A percentile compares a stretch with the other conserved stretches of the same genome.
Conservation (phyloP, 2,888 invertebrate species). For the Dolomedes plantarius region DNA sequence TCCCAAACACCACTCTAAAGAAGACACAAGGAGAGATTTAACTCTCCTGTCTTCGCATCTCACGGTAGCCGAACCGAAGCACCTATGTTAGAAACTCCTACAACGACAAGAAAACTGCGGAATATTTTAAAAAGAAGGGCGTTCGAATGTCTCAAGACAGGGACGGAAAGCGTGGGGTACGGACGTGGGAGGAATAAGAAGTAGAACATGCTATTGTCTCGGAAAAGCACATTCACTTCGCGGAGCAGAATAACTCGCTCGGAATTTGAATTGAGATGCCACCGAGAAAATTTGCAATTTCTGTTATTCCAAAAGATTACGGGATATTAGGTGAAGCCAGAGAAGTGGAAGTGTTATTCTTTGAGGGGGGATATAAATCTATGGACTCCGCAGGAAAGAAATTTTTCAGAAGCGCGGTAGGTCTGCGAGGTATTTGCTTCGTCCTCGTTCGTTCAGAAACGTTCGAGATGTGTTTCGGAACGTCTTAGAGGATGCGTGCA, state of each 20-base stretch:
- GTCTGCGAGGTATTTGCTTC: too few relatives aligned
- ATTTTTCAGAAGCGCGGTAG: too few relatives aligned
- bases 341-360: too few relatives aligned
- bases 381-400: too few relatives aligned
- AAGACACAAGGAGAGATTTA: not conserved
- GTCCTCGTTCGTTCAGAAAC: too few relatives aligned
- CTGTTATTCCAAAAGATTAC: constrained; percentile 4
- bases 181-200: constrained; percentile 55
- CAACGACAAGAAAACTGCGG: constrained; percentile 8
- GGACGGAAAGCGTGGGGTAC: constrained; percentile 67
- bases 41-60: not conserved
- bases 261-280: not conserved
- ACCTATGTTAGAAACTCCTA: not conserved
- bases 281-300: not conserved
- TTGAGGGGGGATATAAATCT: too few relatives aligned
- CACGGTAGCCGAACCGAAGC: not conserved
- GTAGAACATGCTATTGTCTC: constrained; percentile 28
- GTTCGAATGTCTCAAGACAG: not conserved
- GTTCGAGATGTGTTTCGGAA: too few relatives aligned
- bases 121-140: not conserved
- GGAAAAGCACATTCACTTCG: constrained; percentile 2
- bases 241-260: not conserved
- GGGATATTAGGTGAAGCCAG: not conserved
- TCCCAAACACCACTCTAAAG: too few relatives aligned
- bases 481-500: too few relatives aligned